Evolutionary conservation across 2,888 invertebrate genomes (phyloP), one percentile per base, ranked within the genome.

Genomic region (Liodrosophila aerea): DNA sequence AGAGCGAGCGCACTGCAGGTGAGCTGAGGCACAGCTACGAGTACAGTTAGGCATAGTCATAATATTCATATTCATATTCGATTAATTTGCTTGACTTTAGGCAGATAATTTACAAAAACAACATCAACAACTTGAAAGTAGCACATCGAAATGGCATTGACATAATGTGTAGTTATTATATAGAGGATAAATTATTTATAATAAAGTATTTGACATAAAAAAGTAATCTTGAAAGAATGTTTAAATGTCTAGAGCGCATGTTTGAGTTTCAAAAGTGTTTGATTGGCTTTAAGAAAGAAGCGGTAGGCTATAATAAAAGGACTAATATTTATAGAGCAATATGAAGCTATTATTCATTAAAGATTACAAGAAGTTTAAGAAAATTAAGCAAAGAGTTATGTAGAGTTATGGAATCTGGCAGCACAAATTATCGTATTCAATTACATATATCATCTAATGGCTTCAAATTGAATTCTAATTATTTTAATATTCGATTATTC

Each of bases 91-190:
- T 57, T 46, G 49, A 49, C 45, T 64, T 70, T 72, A 77, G 80
- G 84, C 87, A 86, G 87, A 87, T 87, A 87, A 87, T 87, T 87
- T 87, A 87, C 87, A 85, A 88, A 87, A 87, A 87, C 87, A 83
- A 87, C 85, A 80, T 77, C 74, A 73, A 83, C 72, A 82, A 67
- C 62, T 83, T 57, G 40, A 60, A 60, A 63, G 50, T 59, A 67
- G 60, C 71, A 67, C 58, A 64, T 67, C 58, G 46, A 63, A 66
- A 65, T 84, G 78, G 73, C 66, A 67, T 63, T 75, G 66, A 76
- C 51, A 72, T 22, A 56, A 41, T 49, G 47, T 61, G 43, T 44
- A 49, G 12, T 33, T 8, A 31, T 13, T 44, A 49, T 44, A 44
- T 52, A 44, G 61, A 46, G n/a, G n/a, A 22, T 29, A 1, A 29